Evolutionary conservation across 2,113 vertebrate genomes (phyloP).

Genomic region (Daphoenositta chrysoptera): DNA sequence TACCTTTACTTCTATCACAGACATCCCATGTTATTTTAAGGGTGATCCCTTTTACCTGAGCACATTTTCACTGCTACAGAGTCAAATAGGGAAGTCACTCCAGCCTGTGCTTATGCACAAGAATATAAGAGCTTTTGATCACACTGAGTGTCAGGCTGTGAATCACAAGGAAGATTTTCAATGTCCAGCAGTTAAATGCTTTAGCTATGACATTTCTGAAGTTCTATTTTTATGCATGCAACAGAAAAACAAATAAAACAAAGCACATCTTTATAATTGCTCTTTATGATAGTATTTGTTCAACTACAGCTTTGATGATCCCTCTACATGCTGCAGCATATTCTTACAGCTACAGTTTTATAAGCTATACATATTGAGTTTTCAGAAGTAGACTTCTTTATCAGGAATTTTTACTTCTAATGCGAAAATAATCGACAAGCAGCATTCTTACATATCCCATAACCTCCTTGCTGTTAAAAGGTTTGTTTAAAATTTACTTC

Average conservation of each 20-base stretch:
- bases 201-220: conserved; percentile 73
- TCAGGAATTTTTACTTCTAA: conserved; percentile 72
- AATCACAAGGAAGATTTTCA: conserved; percentile 75
- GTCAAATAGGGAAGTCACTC: conserved; percentile 4
- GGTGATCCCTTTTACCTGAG: background rate
- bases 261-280: conserved; percentile 56
- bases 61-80: background rate
- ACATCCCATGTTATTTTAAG: background rate
- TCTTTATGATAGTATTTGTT: conserved; percentile 60
- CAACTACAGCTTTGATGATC: conserved; percentile 56
- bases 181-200: conserved; percentile 67
- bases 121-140: conserved; percentile 74
- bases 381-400: conserved; percentile 60
- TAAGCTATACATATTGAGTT: conserved; percentile 30
- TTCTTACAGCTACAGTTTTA: conserved; percentile 65
- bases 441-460: conserved; percentile 48
- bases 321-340: conserved; percentile 28
- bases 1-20: background rate
- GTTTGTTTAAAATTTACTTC: conserved; percentile 55
- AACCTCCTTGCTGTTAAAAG: conserved; percentile 28
- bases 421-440: conserved; percentile 72
- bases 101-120: background rate
- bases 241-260: background rate
- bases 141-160: conserved; percentile 73
- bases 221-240: conserved; percentile 64